Conservation (phyloP, 2,888 invertebrate genomes). For the Pterostichus madidus region DNA sequence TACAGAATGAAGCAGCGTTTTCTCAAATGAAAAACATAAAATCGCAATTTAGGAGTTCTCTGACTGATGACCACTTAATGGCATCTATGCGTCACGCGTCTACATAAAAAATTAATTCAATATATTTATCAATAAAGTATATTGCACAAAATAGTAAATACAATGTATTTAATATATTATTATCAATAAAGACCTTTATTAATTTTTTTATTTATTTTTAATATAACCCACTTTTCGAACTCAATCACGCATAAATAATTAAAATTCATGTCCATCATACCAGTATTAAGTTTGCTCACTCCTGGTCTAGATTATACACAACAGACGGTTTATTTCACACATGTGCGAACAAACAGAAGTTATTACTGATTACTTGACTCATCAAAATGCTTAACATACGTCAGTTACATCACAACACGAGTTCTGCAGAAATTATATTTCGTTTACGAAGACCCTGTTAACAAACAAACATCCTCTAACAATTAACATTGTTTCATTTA, state of each 20-base stretch:
- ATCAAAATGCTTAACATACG: constrained; percentile 44
- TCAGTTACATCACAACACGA: constrained; percentile 6
- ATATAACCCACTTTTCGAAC: constrained; percentile 59
- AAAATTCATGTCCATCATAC: constrained; percentile 62
- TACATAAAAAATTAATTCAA: too few species aligned
- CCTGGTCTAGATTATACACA: constrained; percentile 41
- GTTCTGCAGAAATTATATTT: constrained; percentile 39
- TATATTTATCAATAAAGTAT: too few species aligned
- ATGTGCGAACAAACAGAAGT: not conserved
- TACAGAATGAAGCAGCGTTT: too few species aligned
- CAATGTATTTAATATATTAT: too few species aligned
- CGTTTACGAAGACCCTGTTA: constrained; percentile 39
- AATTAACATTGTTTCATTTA: constrained; percentile 55
- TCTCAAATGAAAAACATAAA: too few species aligned
- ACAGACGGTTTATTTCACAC: constrained; percentile 7
- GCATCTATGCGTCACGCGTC: too few species aligned
- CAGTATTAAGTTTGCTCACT: constrained; percentile 61
- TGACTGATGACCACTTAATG: too few species aligned
- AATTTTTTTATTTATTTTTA: constrained; percentile 59
- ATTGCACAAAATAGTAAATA: too few species aligned
- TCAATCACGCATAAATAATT: constrained; percentile 57
- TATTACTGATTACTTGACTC: constrained; percentile 27
- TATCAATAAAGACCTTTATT: not conserved
- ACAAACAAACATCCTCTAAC: constrained; percentile 48
- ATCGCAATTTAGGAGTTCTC: too few species aligned